Base-by-base conservation (phyloP, 2,113 vertebrate species). In the Nansenia antarctica region DNA sequence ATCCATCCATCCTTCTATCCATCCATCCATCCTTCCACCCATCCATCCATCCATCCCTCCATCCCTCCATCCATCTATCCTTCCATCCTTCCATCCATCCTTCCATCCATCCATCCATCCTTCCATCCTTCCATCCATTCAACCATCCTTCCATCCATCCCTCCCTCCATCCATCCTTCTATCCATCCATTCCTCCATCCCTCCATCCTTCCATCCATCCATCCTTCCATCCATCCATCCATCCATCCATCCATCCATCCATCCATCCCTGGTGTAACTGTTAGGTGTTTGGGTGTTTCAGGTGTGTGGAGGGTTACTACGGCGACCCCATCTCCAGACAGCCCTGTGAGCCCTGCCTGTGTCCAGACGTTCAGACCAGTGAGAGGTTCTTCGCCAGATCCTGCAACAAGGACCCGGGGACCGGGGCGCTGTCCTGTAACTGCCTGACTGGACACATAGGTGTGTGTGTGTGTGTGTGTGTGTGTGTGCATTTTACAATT, bases 371-470 rank as follows among this genome's bases (percentile, higher is more conserved):
- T 47, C 82, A 89, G 74, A 83, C 73, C 9, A 95, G 92, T 37
- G 83, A 81, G 9, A 90, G 68, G 0, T 94, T 93, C 85, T 96
- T 96, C 58, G 95, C 95, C 62, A 78, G 1, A 72, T 93, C 90
- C 59, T 98, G 95, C 74, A 85, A 85, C 65, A 88, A 87, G n/a
- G 86, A 93, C 63, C 84, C 87, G 45, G 82, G 86, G 65, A 89
- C 89, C 77, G 69, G 79, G 70, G 81, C 86, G 30, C n/a, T 90
- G 27, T 76, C 81, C 82, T 98, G 95, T 76, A 77, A 57, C 58
- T 96, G 95, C 82, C 72, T 83, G 11, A 11, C 79, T 5, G 95
- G 94, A 52, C 93, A 95, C 85, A 68, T 90, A 91, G 95, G 95
- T 96, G 87, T 0, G 34, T 65, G 1, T 5, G 15, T 3, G 3